Percentiles rank a stretch among this genome's conserved stretches.
Evolutionary conservation across 2,113 vertebrate species (phyloP).

Genomic region (Puma concolor): DNA sequence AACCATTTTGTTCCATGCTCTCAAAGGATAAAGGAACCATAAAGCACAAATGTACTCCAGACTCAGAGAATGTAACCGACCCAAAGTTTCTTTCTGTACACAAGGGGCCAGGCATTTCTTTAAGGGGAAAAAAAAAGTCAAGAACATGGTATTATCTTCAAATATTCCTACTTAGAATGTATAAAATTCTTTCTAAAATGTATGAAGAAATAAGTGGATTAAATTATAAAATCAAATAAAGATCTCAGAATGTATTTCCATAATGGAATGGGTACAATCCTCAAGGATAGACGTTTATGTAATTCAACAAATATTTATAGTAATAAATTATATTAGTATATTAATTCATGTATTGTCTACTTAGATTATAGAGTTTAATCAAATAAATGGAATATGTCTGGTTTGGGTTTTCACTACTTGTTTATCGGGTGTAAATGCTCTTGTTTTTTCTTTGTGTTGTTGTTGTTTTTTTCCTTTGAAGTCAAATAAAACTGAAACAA

Average conservation of each 20-base stretch:
- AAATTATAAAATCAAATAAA: slow-evolving; percentile 7
- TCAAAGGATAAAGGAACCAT: neutral
- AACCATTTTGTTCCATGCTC: neutral
- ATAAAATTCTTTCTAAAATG: neutral
- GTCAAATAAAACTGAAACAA: neutral
- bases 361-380: neutral
- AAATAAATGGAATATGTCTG: neutral
- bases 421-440: neutral
- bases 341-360: neutral
- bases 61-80: neutral
- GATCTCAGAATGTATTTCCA: neutral
- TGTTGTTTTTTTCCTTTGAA: neutral
- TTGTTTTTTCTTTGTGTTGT: neutral
- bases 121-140: neutral
- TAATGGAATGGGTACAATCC: neutral
- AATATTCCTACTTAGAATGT: neutral
- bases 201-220: neutral
- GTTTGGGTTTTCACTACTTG: neutral
- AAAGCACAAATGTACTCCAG: neutral
- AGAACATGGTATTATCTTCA: neutral
- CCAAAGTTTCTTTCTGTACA: neutral
- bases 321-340: neutral
- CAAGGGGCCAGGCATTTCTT: neutral
- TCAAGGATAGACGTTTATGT: neutral
- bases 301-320: neutral